Evolutionary conservation across 2,797 vertebrate species (phyloP).

Genomic region (Phalloptychus januarius): DNA sequence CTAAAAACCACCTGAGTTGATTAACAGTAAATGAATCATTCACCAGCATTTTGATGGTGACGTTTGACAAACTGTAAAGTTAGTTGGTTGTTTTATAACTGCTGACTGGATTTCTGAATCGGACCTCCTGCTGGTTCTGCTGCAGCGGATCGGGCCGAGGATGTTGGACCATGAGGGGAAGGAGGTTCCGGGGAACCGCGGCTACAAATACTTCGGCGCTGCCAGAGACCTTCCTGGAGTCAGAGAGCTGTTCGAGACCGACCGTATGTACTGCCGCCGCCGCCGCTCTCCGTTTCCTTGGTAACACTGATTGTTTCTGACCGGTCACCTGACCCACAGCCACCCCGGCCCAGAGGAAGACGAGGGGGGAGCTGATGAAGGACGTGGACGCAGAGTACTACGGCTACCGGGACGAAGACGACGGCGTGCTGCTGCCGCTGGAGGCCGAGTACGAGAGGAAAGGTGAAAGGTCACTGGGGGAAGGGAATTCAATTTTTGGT

Average conservation of each 20-base stretch:
- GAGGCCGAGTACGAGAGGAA: constrained; percentile 90
- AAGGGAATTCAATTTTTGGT: background rate
- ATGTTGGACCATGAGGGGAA: constrained; percentile 98
- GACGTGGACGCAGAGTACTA: constrained; percentile 96
- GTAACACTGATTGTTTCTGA: constrained; percentile 11
- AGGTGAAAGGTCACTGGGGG: constrained; percentile 57
- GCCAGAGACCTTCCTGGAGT: constrained; percentile 96
- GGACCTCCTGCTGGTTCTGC: constrained; percentile 6
- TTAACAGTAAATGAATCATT: too few species aligned
- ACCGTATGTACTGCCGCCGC: constrained; percentile 83
- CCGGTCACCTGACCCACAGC: constrained; percentile 74
- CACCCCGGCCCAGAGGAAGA: constrained; percentile 89
- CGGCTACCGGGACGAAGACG: constrained; percentile 95
- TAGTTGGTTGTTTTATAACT: too few species aligned
- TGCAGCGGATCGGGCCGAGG: constrained; percentile 90
- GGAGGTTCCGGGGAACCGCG: constrained; percentile 95
- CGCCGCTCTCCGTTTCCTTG: background rate
- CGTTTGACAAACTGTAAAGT: too few species aligned
- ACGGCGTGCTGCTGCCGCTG: constrained; percentile 91
- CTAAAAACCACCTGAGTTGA: too few species aligned
- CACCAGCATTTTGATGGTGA: background rate
- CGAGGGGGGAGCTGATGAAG: constrained; percentile 95
- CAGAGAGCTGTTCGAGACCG: constrained; percentile 94
- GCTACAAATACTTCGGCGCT: constrained; percentile 97
- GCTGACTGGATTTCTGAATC: too few species aligned